phyloP scores from a whole-genome alignment of 1,140 invertebrate species.

The Leptinotarsa lineolata region DNA sequence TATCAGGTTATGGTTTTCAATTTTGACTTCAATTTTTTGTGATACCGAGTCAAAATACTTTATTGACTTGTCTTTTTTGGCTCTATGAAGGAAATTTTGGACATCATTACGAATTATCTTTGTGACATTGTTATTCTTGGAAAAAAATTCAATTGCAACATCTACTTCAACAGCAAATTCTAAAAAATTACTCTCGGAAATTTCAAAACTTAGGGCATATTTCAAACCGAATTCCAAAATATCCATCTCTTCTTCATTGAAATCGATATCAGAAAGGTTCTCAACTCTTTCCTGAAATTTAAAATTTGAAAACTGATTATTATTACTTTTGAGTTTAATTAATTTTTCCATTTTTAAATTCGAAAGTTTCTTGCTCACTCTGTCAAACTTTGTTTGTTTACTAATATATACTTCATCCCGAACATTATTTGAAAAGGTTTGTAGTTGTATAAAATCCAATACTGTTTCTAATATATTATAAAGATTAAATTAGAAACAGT shows the following conservation, averaged over 20 bases:
- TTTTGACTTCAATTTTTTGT: not conserved
- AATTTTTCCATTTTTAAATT: not conserved
- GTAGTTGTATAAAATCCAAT: too few species aligned
- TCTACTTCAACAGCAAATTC: constrained; percentile 16
- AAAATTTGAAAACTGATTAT: constrained; percentile 8
- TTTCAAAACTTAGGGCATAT: not conserved
- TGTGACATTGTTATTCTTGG: constrained; percentile 7
- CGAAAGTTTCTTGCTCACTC: too few species aligned
- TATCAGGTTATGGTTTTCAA: constrained; percentile 12
- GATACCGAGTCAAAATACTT: not conserved
- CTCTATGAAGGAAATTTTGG: constrained; percentile 7
- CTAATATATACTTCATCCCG: too few species aligned
- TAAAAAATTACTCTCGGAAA: not conserved
- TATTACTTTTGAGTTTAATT: not conserved
- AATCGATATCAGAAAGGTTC: not conserved
- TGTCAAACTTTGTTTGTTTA: too few species aligned
- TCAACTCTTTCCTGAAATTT: constrained; percentile 10
- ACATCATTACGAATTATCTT: constrained; percentile 16
- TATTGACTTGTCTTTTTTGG: constrained; percentile 9
- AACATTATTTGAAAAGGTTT: too few species aligned
- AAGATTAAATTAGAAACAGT: too few species aligned
- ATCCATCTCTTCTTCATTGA: constrained; percentile 14
- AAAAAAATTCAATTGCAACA: constrained; percentile 14
- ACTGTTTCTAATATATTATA: too few species aligned
- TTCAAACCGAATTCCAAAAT: too few species aligned